phyloP scores from a whole-genome alignment of 2,888 invertebrate genomes.

The Philereme vetulata region DNA sequence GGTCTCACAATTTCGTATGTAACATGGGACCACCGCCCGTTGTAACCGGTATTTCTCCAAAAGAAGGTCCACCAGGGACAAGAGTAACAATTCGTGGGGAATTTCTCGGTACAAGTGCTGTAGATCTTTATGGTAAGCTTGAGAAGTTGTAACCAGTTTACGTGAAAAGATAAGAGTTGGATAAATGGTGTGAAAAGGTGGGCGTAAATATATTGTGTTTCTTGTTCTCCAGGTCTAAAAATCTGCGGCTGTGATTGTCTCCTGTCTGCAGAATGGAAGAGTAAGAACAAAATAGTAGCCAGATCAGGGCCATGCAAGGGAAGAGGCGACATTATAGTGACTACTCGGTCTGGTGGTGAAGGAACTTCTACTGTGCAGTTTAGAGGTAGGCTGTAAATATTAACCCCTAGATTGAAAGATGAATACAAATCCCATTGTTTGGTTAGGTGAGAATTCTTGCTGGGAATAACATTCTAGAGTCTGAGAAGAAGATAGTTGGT shows the following conservation, averaged over 20 bases:
- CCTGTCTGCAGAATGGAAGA: conserved; percentile 98
- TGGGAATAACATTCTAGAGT: too few relatives aligned
- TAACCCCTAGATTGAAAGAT: neutral
- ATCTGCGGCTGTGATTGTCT: conserved; percentile 98
- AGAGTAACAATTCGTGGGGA: conserved; percentile 97
- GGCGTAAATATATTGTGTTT: conserved; percentile 21
- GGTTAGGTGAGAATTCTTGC: too few relatives aligned
- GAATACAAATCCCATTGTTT: neutral
- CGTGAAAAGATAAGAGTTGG: neutral
- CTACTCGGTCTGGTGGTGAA: conserved; percentile 92
- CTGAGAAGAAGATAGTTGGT: too few relatives aligned
- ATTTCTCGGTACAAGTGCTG: conserved; percentile 93
- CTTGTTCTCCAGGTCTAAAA: conserved; percentile 87
- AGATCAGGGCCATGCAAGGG: conserved; percentile 96
- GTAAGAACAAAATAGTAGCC: conserved; percentile 97
- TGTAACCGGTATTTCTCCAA: conserved; percentile 98
- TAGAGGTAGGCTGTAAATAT: conserved; percentile 80
- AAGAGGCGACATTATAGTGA: conserved; percentile 95
- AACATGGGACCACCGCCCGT: conserved; percentile 90
- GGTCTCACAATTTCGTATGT: neutral
- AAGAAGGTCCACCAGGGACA: conserved; percentile 98
- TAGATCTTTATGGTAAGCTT: conserved; percentile 91
- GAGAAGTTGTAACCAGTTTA: neutral
- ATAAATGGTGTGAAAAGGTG: conserved; percentile 7
- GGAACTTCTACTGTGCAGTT: conserved; percentile 96